These are phyloP conservation scores for Watersipora subatra DNA, from an alignment of 1,140 invertebrate genomes.

Conservation along the genomic window DNA sequence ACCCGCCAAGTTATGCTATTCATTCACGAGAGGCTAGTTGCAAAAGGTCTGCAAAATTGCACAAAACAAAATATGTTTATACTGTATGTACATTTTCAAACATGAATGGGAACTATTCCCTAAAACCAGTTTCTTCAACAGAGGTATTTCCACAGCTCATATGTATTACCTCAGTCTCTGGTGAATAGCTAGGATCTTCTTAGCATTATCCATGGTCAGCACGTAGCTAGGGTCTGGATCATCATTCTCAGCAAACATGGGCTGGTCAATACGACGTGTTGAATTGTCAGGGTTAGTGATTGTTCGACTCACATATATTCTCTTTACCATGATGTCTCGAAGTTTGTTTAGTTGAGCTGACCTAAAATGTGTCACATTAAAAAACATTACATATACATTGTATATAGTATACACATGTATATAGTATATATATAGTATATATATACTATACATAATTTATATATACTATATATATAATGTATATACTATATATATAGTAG, in stretches of 20 bases:
- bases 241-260: slow-evolving; percentile 4
- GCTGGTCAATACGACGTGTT: not conserved
- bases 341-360: not conserved
- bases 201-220: slow-evolving; percentile 30
- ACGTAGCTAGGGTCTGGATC: slow-evolving; percentile 30
- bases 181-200: slow-evolving; percentile 34
- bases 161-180: slow-evolving; percentile 26
- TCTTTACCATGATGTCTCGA: not conserved
- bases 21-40: not conserved
- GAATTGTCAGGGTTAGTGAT: not conserved
- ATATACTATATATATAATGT: too few relatives aligned
- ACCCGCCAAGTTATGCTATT: not conserved
- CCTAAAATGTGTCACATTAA: not conserved
- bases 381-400: too few relatives aligned
- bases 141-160: not conserved
- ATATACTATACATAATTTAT: too few relatives aligned
- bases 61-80: too few relatives aligned
- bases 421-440: not conserved
- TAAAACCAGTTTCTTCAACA: not conserved
- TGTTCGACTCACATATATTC: not conserved
- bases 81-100: not conserved
- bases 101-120: not conserved
- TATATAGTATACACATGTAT: not conserved
- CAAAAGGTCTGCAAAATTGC: too few relatives aligned
- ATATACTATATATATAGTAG: not conserved